Evolutionary conservation across 2,797 vertebrate genomes (phyloP).

Genomic region (Smutsia temminckii): DNA sequence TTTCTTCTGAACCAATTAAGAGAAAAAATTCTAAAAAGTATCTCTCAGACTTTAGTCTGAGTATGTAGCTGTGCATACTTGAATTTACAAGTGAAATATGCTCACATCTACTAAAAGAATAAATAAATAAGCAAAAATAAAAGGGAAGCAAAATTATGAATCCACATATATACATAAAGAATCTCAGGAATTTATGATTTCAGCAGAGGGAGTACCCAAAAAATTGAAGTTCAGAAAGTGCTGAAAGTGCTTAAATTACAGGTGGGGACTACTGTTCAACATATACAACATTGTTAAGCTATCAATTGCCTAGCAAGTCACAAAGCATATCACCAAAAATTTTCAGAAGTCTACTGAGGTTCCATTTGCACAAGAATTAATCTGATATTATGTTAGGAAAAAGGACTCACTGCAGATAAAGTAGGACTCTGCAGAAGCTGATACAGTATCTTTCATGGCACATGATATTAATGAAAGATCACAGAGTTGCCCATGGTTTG

Average conservation of each 20-base stretch:
- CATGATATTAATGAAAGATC: background rate
- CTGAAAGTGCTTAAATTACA: background rate
- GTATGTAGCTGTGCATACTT: background rate
- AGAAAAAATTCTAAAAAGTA: background rate
- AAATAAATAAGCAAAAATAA: background rate
- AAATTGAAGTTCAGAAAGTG: background rate
- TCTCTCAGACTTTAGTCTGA: background rate
- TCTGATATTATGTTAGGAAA: background rate
- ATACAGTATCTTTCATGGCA: background rate
- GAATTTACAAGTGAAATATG: constrained; percentile 36
- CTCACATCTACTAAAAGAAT: background rate
- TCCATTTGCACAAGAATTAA: background rate
- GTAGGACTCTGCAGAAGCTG: background rate
- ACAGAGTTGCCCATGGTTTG: background rate
- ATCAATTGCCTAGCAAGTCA: background rate
- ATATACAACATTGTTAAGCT: background rate
- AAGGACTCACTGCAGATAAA: background rate
- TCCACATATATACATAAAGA: background rate
- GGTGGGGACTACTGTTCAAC: background rate
- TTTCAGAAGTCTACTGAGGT: background rate
- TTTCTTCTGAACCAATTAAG: constrained; percentile 1
- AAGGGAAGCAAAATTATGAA: constrained; percentile 34
- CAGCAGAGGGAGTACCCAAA: background rate
- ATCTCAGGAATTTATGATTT: background rate
- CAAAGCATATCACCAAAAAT: background rate